Evolutionary conservation across 1,140 invertebrate species (phyloP), one percentile per base, ranked within the genome.

Genomic region (Telenomus remus): DNA sequence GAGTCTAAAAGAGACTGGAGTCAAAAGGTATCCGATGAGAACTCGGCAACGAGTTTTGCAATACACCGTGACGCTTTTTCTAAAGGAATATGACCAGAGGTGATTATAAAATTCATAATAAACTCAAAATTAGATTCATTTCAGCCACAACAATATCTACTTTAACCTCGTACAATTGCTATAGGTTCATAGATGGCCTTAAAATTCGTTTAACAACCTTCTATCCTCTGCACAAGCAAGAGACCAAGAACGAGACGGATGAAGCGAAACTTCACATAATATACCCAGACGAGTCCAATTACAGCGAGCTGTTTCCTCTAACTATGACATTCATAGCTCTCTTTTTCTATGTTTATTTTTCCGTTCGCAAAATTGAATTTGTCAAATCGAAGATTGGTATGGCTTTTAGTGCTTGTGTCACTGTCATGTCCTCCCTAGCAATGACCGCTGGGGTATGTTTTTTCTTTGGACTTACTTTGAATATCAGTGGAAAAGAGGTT

Each of bases 361-460:
- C 96, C 47, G 94, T 98, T 10, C 90, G 96, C 81, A 97, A 98
- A 90, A 96, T 98, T 49, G 96, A 98, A 83, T 91, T 96, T 54
- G 93, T 99, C 10, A 95, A 95, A 80, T 98, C 96, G 1, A 97
- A 98, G 88, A 88, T 97, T 54, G 94, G 95, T 1, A 92, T 99
- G 79, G 96, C 97, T 0, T 91, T 97, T 39, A 95, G 95, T 84
- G 96, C 96, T 2, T 93, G 96, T 5, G 82, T 95, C 4, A 98
- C 97, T 1, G 94, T 98, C 0, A 90, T 96, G 1, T 92, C 94
- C 1, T 98, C 97, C 19, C 86, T 99, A 0, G 92, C 94, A 2
- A 98, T 98, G 95, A 97, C 96, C 1, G 91, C 97, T 74, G 97
- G 97, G 16, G 90, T 98, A 14, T 98, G 97, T 87, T 95, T 97